phyloP scores from a whole-genome alignment of 2,113 vertebrate genomes.

The Xiphophorus hellerii region DNA sequence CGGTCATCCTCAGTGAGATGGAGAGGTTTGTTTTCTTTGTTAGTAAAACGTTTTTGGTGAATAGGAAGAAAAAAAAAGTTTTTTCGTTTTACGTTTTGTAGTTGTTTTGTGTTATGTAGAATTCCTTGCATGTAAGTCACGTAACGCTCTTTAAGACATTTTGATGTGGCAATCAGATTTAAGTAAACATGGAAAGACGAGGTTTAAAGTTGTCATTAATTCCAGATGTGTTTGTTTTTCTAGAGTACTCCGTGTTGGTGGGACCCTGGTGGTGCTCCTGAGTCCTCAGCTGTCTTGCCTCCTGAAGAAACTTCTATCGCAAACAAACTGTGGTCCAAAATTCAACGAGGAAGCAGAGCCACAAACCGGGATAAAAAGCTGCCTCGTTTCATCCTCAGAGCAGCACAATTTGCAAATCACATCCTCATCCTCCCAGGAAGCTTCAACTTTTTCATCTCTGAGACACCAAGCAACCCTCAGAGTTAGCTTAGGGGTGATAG shows the following conservation, averaged over 20 bases:
- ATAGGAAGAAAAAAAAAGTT: not conserved
- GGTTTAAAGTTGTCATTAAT: not conserved
- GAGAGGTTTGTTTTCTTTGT: constrained; percentile 82
- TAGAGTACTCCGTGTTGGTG: constrained; percentile 86
- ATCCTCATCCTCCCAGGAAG: constrained; percentile 2
- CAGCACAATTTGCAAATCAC: constrained; percentile 29
- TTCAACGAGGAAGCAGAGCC: constrained; percentile 12
- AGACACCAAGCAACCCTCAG: constrained; percentile 71
- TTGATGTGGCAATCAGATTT: not conserved
- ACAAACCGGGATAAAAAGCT: constrained; percentile 17
- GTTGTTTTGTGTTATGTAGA: not conserved
- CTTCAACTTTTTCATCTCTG: constrained; percentile 69
- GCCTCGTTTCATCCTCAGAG: constrained; percentile 59
- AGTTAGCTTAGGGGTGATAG: constrained; percentile 88
- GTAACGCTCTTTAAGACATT: not conserved
- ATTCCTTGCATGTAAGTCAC: not conserved
- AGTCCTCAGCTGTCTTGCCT: constrained; percentile 80
- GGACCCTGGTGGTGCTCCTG: constrained; percentile 85
- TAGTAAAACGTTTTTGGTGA: not conserved
- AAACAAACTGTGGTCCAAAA: constrained; percentile 2
- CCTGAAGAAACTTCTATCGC: constrained; percentile 67
- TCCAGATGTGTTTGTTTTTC: constrained; percentile 11
- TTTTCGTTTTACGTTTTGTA: not conserved
- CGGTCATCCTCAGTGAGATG: constrained; percentile 86
- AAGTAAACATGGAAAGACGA: not conserved